These are phyloP conservation scores for Ditylenchus weischeri DNA, from an alignment of 2,888 invertebrate genomes.

Conservation along the genomic window DNA sequence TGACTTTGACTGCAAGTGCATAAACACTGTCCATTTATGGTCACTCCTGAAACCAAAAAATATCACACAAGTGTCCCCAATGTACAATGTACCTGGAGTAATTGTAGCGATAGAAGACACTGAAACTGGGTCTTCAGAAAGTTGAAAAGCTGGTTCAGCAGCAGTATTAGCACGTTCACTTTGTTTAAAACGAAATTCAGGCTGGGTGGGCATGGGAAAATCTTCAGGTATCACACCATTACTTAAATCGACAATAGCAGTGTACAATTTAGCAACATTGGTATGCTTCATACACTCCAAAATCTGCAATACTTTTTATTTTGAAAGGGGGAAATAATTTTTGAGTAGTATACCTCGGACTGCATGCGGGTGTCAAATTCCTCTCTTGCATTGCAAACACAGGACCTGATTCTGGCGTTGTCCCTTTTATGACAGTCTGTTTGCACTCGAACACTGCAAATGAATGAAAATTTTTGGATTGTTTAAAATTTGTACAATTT, in stretches of 20 bases:
- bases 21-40: slow-evolving; percentile 53
- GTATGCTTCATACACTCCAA: slow-evolving; percentile 42
- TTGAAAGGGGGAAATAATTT: neutral
- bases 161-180: neutral
- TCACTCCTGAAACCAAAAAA: slow-evolving; percentile 33
- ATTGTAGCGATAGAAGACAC: slow-evolving; percentile 17
- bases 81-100: slow-evolving; percentile 1
- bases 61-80: neutral
- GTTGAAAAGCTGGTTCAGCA: slow-evolving; percentile 21
- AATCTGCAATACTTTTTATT: slow-evolving; percentile 16
- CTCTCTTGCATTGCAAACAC: slow-evolving; percentile 47
- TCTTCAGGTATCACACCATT: neutral
- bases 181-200: slow-evolving; percentile 10
- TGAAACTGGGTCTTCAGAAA: slow-evolving; percentile 14
- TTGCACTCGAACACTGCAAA: slow-evolving; percentile 42
- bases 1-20: slow-evolving; percentile 44
- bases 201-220: slow-evolving; percentile 3
- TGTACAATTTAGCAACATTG: slow-evolving; percentile 34
- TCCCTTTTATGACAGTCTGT: slow-evolving; percentile 42
- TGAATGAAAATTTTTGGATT: slow-evolving; percentile 20
- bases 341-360: slow-evolving; percentile 8
- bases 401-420: slow-evolving; percentile 41
- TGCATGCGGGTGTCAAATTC: slow-evolving; percentile 44
- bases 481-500: too few species aligned
- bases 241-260: slow-evolving; percentile 30